These are phyloP conservation scores for Papilio elwesi DNA, from an alignment of 2,888 invertebrate species.

Conservation along the genomic window DNA sequence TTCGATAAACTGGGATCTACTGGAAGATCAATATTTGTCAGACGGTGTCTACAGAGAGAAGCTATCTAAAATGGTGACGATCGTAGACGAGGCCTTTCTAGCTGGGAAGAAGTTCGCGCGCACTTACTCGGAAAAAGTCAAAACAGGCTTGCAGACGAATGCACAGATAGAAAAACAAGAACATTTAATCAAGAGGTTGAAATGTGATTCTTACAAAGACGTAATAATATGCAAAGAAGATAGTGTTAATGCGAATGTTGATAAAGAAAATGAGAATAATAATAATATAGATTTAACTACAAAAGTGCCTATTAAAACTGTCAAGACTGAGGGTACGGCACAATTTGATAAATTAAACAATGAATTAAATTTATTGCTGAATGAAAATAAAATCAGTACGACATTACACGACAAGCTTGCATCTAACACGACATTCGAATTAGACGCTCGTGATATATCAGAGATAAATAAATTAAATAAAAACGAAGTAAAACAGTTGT, in stretches of 20 bases:
- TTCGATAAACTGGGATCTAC: constrained; percentile 96
- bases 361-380: constrained; percentile 63
- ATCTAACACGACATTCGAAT: constrained; percentile 72
- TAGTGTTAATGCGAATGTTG: constrained; percentile 37
- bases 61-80: constrained; percentile 93
- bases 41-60: constrained; percentile 92
- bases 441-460: constrained; percentile 78
- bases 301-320: constrained; percentile 52
- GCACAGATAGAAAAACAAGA: constrained; percentile 46
- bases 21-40: constrained; percentile 94
- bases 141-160: constrained; percentile 44
- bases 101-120: constrained; percentile 90
- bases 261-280: constrained; percentile 52
- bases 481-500: constrained; percentile 63
- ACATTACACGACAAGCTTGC: constrained; percentile 72
- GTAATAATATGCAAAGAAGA: constrained; percentile 65
- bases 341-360: constrained; percentile 57
- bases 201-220: constrained; percentile 48
- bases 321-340: constrained; percentile 46
- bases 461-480: constrained; percentile 74
- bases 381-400: constrained; percentile 72
- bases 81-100: constrained; percentile 88
- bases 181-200: constrained; percentile 43
- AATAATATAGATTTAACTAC: constrained; percentile 53
- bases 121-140: constrained; percentile 77